Base-by-base conservation (phyloP, 2,113 vertebrate species). In the Rhagologus leucostigma region DNA sequence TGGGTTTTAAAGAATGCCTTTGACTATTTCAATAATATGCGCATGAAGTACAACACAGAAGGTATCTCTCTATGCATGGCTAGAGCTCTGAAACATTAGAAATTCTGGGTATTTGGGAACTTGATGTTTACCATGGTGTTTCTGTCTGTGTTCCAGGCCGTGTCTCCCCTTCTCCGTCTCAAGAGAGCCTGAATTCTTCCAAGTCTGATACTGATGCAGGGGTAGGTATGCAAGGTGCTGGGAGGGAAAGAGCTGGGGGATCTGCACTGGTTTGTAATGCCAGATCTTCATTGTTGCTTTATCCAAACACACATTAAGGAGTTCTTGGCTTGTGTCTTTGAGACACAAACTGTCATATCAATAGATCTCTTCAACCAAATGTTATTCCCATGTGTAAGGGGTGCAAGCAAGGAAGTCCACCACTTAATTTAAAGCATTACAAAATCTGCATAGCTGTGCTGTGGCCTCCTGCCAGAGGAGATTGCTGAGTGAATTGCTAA, bases 21-120 rank as follows among this genome's bases (percentile, higher is more conserved):
- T 89, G 99, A 99, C 96, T 99, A 99, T 96, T 99, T 99, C 97
- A 99, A 99, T 95, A 99, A 99, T 94, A 99, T 99, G 99, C 97
- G 99, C 95, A 98, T 99, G 97, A 99, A 99, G 97, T 99, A 99
- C 97, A 99, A 99, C 97, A 99, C 99, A 33, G 99, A 99, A 98
- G 99, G 99, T 99, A 98, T 39, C 62, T 84, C 85, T 87, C 33
- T 26, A 1, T 71, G 73, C 75, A 19, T 74, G 6, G 0, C 37
- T 62, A 13, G 26, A 67, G 37, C 41, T 78, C 65, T 71, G 55
- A 39, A 73, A 27, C 30, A 37, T 23, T n/a, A 69, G 8, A 65
- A 90, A 8, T 74, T 52, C 6, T 37, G 53, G 11, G 41, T 52
- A 2, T 65, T 83, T 62, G 52, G n/a, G 60, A 79, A 13, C 44